Evolutionary conservation across 2,888 invertebrate genomes (phyloP).

Genomic region (Minunthozetes semirufus): DNA sequence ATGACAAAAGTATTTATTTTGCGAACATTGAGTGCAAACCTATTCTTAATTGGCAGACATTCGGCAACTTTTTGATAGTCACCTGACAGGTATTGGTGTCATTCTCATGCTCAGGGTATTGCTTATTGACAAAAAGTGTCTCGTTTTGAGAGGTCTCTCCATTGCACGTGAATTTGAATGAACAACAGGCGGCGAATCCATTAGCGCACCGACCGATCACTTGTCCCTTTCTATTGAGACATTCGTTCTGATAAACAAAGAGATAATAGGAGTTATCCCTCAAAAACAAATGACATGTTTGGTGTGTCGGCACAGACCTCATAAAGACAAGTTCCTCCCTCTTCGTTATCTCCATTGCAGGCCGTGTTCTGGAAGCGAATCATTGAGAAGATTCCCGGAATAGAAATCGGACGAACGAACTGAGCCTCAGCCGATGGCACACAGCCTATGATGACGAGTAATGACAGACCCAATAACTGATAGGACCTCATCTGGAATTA

Average conservation of each 20-base stretch:
- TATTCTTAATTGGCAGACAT: constrained; percentile 69
- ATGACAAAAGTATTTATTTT: constrained; percentile 53
- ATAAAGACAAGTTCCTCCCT: constrained; percentile 55
- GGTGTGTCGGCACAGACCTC: constrained; percentile 17
- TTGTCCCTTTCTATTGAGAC: constrained; percentile 63
- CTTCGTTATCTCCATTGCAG: constrained; percentile 65
- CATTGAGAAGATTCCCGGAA: constrained; percentile 60
- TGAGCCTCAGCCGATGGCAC: background rate
- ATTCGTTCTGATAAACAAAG: constrained; percentile 55
- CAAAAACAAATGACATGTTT: background rate
- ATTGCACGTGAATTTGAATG: constrained; percentile 61
- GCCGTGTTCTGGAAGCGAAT: constrained; percentile 69
- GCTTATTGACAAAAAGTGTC: constrained; percentile 76
- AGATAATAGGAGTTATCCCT: background rate
- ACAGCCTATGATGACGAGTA: background rate
- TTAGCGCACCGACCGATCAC: constrained; percentile 68
- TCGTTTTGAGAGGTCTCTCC: constrained; percentile 69
- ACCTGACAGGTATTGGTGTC: constrained; percentile 76
- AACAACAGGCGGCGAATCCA: constrained; percentile 69
- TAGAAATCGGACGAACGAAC: constrained; percentile 29
- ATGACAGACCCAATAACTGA: background rate
- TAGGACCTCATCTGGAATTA: background rate
- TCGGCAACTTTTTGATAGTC: constrained; percentile 68
- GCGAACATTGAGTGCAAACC: constrained; percentile 42
- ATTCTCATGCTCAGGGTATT: constrained; percentile 69